A percentile compares a stretch with the other conserved stretches of the same genome.
These are phyloP conservation scores for Gila robusta DNA, from an alignment of 2,797 vertebrate genomes.

Conservation along the genomic window DNA sequence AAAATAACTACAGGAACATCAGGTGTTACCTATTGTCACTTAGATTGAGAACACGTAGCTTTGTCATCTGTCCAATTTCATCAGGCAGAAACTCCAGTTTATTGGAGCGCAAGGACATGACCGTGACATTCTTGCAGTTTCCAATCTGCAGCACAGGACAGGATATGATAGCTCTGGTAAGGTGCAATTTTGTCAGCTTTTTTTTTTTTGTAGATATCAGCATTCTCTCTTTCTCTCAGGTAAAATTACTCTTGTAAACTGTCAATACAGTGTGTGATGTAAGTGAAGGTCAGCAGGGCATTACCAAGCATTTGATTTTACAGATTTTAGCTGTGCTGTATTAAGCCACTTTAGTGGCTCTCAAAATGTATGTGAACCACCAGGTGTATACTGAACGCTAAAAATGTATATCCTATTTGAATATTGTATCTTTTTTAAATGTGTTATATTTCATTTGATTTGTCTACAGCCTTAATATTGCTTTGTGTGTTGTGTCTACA, in stretches of 20 bases:
- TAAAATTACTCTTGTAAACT: slow-evolving; percentile 53
- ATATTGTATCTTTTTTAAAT: neutral
- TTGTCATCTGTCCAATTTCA: slow-evolving; percentile 99
- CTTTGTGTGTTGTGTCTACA: neutral
- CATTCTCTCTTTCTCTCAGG: slow-evolving; percentile 30
- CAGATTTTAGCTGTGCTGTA: slow-evolving; percentile 10
- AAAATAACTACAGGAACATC: slow-evolving; percentile 10
- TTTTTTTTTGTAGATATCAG: slow-evolving; percentile 30
- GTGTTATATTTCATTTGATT: neutral
- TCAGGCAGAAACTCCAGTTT: slow-evolving; percentile 98
- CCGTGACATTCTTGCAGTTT: slow-evolving; percentile 96
- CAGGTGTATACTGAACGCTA: neutral
- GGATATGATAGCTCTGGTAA: slow-evolving; percentile 47
- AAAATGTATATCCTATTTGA: neutral
- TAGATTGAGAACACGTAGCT: slow-evolving; percentile 94
- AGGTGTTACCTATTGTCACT: slow-evolving; percentile 95
- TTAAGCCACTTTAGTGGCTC: neutral
- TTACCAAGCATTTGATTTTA: slow-evolving; percentile 1
- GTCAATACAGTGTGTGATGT: slow-evolving; percentile 41
- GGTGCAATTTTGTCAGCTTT: slow-evolving; percentile 47
- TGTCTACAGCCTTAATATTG: neutral
- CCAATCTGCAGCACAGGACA: slow-evolving; percentile 85
- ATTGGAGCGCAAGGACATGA: slow-evolving; percentile 98
- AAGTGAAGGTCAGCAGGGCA: slow-evolving; percentile 35
- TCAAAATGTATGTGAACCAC: slow-evolving; percentile 6